Evolutionary conservation across 1,140 invertebrate species (phyloP).

Genomic region (Maconellicoccus hirsutus): DNA sequence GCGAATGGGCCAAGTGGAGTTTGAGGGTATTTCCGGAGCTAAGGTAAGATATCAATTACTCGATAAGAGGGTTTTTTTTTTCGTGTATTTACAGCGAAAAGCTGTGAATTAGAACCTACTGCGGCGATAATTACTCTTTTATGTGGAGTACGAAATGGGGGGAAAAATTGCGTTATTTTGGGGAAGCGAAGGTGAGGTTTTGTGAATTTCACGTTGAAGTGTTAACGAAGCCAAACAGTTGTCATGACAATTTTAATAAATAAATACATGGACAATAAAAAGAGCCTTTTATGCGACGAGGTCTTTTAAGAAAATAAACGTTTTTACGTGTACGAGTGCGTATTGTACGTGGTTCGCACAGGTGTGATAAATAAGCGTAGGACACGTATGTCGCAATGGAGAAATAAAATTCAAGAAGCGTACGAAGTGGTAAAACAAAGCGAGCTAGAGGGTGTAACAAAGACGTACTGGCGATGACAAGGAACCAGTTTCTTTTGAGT

Average conservation of each 20-base stretch:
- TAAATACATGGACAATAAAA: background rate
- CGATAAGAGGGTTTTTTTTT: too few relatives aligned
- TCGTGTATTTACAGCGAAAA: too few relatives aligned
- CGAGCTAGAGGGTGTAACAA: background rate
- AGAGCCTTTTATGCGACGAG: background rate
- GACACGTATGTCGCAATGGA: background rate
- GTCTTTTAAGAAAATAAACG: background rate
- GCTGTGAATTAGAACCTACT: too few relatives aligned
- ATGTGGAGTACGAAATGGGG: too few relatives aligned
- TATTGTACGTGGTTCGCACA: background rate
- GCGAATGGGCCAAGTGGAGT: too few relatives aligned
- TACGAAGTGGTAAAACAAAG: slow-evolving; percentile 1
- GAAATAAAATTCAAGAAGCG: background rate
- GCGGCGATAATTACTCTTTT: too few relatives aligned
- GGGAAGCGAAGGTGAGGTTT: too few relatives aligned
- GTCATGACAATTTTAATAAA: background rate
- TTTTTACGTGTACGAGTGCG: background rate
- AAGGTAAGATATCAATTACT: too few relatives aligned
- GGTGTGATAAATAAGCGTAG: slow-evolving; percentile 12
- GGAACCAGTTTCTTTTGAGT: background rate
- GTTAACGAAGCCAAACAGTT: slow-evolving; percentile 14
- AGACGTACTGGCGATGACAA: background rate
- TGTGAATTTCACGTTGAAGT: background rate
- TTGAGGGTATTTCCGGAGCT: too few relatives aligned
- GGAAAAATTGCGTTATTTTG: too few relatives aligned